Evolutionary conservation across 2,113 vertebrate species (phyloP).

Genomic region (Gadus macrocephalus): DNA sequence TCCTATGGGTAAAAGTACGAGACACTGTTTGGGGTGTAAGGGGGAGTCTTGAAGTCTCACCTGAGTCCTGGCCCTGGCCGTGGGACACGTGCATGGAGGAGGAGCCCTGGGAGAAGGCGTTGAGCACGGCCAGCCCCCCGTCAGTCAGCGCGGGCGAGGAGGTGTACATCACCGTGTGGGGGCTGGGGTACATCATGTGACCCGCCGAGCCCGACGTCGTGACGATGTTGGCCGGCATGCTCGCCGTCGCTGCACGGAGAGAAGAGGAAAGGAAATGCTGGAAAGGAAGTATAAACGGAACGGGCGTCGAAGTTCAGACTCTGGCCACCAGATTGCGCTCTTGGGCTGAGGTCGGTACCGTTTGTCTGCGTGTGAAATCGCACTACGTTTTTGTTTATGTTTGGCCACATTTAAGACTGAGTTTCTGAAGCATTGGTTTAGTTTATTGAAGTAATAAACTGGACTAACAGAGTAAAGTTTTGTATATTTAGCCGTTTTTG

Average conservation of each 20-base stretch:
- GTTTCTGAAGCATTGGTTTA: too few relatives aligned
- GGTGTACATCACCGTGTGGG: constrained; percentile 95
- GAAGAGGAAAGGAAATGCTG: not conserved
- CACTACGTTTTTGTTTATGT: too few relatives aligned
- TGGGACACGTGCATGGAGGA: constrained; percentile 96
- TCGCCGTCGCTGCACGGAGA: constrained; percentile 71
- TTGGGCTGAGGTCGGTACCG: too few relatives aligned
- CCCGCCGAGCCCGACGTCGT: constrained; percentile 91
- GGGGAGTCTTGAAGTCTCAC: constrained; percentile 62
- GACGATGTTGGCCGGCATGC: constrained; percentile 97
- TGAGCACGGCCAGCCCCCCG: constrained; percentile 91
- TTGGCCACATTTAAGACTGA: too few relatives aligned
- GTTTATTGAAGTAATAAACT: too few relatives aligned
- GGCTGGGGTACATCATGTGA: constrained; percentile 98
- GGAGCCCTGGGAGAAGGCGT: constrained; percentile 90
- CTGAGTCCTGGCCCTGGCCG: constrained; percentile 85
- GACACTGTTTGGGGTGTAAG: too few relatives aligned
- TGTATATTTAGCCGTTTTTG: too few relatives aligned
- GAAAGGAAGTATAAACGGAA: not conserved
- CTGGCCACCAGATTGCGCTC: constrained; percentile 50
- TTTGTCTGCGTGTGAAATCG: too few relatives aligned
- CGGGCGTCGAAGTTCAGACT: not conserved
- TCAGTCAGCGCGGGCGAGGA: constrained; percentile 86
- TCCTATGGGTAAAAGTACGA: too few relatives aligned
- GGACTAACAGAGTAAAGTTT: too few relatives aligned